Base-by-base conservation (phyloP, 2,113 vertebrate species). In the Poeciliopsis occidentalis region DNA sequence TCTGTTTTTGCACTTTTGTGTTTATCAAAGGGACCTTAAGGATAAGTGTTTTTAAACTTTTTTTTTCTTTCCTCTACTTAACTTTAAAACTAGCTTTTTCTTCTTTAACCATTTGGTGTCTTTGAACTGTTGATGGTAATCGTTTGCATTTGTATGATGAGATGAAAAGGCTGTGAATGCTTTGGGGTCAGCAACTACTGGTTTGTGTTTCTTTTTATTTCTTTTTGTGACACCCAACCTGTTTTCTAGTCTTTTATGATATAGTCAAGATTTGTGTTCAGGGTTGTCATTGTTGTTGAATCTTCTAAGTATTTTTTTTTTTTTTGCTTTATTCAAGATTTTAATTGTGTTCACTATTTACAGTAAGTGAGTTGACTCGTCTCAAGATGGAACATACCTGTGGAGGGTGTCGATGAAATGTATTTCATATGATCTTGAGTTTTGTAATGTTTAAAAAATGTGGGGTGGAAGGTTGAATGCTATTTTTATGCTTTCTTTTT, bases 371-470 rank as follows among this genome's bases (percentile, higher is more conserved):
- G 19, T 30, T 24, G 2, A 22, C 22, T 57, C 1, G 8, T 24
- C 3, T n/a, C 7, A 17, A 27, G 8, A n/a, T 0, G n/a, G 4
- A 57, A 47, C 37, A 67, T 29, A 27, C 37, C 5, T 47, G 65
- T 67, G 39, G 39, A 44, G 22, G 26, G 60, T 19, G 19, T 72
- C 22, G 24, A 30, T 72, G 37, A 72, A 72, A 72, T 63, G 17
- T 17, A 44, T 26, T 24, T 41, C 32, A 34, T 15, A 34, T 32
- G 47, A 61, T 12, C 24, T 39, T n/a, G 26, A 60, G 3, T 32
- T 3, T 60, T 62, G 27, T 37, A 60, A 37, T 19, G 8, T 13
- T 41, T 61, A 22, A 51, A 41, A 17, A 29, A 44, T 67, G 41
- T n/a, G 12, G n/a, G 4, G 3, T 30, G 27, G 47, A 68, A 17